A percentile compares a stretch with the other conserved stretches of the same genome.
phyloP scores from a whole-genome alignment of 2,113 vertebrate species.

The Callipepla squamata region DNA sequence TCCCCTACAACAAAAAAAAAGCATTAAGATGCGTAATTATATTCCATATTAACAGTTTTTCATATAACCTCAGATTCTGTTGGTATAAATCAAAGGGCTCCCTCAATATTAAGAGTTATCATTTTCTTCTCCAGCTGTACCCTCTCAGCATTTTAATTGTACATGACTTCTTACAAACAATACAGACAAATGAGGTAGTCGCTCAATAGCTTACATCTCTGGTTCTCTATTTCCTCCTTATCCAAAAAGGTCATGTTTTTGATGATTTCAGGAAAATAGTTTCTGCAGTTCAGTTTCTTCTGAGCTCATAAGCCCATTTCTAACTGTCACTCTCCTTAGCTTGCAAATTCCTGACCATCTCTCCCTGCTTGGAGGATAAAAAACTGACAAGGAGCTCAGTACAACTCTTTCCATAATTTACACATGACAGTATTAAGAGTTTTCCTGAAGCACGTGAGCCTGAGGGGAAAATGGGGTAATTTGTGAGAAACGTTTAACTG shows the following conservation, averaged over 20 bases:
- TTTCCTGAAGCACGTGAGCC: fast-evolving
- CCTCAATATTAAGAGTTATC: background rate
- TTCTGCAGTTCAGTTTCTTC: background rate
- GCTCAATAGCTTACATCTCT: background rate
- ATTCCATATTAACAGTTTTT: background rate
- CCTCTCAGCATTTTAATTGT: background rate
- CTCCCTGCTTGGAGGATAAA: background rate
- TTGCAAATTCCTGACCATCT: background rate
- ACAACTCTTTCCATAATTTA: background rate
- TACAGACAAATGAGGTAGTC: background rate
- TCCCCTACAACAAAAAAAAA: background rate
- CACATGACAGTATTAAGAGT: background rate
- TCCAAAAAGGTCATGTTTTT: background rate
- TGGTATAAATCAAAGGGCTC: background rate
- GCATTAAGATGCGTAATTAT: background rate
- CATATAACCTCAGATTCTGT: background rate
- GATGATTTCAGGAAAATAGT: fast-evolving
- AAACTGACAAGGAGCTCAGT: background rate
- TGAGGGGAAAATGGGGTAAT: background rate
- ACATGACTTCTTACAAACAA: background rate
- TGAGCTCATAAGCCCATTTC: background rate
- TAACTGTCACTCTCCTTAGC: background rate
- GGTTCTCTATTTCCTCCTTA: background rate
- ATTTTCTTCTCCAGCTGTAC: background rate
- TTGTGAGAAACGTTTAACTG: background rate